phyloP scores from a whole-genome alignment of 2,113 vertebrate species.

The Athene cunicularia region DNA sequence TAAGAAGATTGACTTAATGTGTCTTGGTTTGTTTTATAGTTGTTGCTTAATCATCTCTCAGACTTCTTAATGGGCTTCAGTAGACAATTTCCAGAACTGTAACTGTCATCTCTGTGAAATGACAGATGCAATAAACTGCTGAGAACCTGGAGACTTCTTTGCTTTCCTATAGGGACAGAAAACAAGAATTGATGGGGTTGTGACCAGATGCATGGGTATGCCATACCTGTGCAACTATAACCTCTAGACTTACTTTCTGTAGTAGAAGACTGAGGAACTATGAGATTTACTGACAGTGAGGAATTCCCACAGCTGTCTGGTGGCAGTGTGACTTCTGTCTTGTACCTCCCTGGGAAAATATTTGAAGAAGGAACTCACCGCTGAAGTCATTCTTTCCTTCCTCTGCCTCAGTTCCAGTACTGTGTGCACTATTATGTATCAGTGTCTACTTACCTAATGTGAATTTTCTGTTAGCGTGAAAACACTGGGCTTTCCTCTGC shows the following conservation, averaged over 20 bases:
- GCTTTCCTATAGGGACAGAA: background rate
- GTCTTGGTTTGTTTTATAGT: background rate
- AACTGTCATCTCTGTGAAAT: background rate
- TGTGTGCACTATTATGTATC: fast-evolving
- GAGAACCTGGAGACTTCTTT: background rate
- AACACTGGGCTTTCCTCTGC: background rate
- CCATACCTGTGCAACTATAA: background rate
- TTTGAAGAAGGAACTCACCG: background rate
- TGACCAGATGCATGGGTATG: background rate
- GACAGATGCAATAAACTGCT: background rate
- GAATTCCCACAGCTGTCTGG: background rate
- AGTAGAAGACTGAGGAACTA: background rate
- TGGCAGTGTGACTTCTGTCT: background rate
- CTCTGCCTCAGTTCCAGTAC: background rate
- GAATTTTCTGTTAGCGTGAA: background rate
- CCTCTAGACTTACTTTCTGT: background rate
- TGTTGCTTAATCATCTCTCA: background rate
- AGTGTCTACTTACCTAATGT: background rate
- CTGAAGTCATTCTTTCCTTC: background rate
- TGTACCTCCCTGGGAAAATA: background rate
- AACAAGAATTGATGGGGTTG: background rate
- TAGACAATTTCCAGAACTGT: background rate
- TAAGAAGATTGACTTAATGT: background rate
- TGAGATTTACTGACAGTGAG: background rate
- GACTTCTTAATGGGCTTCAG: background rate